These are phyloP conservation scores for Anthopleura sola DNA, from an alignment of 64 coral and sea anemone species.

Conservation along the genomic window DNA sequence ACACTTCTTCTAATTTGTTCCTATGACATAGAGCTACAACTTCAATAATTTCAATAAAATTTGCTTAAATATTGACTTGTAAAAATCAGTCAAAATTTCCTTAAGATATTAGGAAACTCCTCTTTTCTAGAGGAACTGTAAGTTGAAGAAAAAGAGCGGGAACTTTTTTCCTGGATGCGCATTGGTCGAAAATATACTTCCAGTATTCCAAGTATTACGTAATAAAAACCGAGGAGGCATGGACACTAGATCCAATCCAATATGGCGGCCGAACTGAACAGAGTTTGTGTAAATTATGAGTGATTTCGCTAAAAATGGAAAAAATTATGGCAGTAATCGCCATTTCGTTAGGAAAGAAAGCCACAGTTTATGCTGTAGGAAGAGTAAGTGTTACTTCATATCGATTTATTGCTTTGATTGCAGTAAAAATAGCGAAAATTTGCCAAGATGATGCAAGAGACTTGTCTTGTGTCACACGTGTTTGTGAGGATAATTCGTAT, in stretches of 20 bases:
- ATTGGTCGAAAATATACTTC: slow-evolving; percentile 32
- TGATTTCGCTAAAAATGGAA: slow-evolving; percentile 49
- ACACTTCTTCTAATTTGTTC: background rate
- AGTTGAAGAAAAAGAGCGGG: background rate
- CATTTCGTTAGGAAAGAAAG: slow-evolving; percentile 91
- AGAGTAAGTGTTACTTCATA: slow-evolving; percentile 62
- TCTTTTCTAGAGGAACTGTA: slow-evolving; percentile 11
- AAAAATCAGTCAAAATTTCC: background rate
- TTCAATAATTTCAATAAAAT: background rate
- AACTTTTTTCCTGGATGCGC: slow-evolving; percentile 49
- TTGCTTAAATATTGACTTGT: background rate
- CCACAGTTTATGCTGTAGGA: slow-evolving; percentile 92
- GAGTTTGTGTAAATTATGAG: slow-evolving; percentile 2
- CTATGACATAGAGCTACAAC: background rate
- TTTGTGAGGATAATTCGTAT: background rate
- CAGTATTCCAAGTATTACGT: slow-evolving; percentile 30
- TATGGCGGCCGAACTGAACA: slow-evolving; percentile 37
- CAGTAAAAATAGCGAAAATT: background rate
- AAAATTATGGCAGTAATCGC: slow-evolving; percentile 96
- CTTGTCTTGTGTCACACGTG: background rate
- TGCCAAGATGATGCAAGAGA: background rate
- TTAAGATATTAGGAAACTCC: background rate
- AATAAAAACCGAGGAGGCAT: background rate
- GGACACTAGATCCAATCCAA: slow-evolving; percentile 46
- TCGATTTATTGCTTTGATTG: background rate